A percentile compares a stretch with the other conserved stretches of the same genome.
These are phyloP conservation scores for Schrankia costaestrigalis DNA, from an alignment of 2,888 invertebrate genomes.

Conservation along the genomic window DNA sequence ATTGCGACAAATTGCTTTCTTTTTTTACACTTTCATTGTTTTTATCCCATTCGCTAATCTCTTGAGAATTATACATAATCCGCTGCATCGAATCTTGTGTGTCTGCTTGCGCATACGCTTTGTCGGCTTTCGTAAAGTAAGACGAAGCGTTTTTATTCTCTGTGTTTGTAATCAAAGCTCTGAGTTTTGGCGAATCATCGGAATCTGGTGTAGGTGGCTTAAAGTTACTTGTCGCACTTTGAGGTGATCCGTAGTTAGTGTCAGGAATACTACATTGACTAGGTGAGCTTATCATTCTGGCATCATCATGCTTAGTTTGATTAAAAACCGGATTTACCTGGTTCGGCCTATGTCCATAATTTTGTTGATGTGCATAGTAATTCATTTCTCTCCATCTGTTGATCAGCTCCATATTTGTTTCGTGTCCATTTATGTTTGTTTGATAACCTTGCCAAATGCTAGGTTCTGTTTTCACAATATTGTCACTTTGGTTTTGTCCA, in stretches of 20 bases:
- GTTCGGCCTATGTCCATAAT: conserved; percentile 50
- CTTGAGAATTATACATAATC: conserved; percentile 50
- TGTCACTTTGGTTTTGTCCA: conserved; percentile 36
- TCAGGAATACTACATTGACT: conserved; percentile 60
- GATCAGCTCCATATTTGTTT: conserved; percentile 53
- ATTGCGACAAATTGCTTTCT: conserved; percentile 70
- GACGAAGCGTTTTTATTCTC: conserved; percentile 47
- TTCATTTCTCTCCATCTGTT: conserved; percentile 66
- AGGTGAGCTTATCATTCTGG: conserved; percentile 57
- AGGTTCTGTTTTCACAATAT: conserved; percentile 60
- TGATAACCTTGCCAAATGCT: conserved; percentile 55
- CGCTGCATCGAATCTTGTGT: conserved; percentile 52
- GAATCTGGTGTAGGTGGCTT: conserved; percentile 52
- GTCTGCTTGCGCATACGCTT: conserved; percentile 52
- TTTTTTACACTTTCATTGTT: conserved; percentile 50
- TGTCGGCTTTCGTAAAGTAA: conserved; percentile 52
- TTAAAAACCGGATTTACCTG: conserved; percentile 30
- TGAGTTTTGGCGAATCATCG: conserved; percentile 79
- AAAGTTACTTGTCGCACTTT: conserved; percentile 51
- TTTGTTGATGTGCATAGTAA: conserved; percentile 55
- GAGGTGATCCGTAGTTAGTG: conserved; percentile 63
- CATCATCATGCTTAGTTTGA: conserved; percentile 46
- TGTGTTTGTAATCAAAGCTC: conserved; percentile 77
- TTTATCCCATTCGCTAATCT: conserved; percentile 60
- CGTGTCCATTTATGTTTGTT: conserved; percentile 37